Evolutionary conservation across 2,113 vertebrate genomes (phyloP).

Genomic region (Lontra canadensis): DNA sequence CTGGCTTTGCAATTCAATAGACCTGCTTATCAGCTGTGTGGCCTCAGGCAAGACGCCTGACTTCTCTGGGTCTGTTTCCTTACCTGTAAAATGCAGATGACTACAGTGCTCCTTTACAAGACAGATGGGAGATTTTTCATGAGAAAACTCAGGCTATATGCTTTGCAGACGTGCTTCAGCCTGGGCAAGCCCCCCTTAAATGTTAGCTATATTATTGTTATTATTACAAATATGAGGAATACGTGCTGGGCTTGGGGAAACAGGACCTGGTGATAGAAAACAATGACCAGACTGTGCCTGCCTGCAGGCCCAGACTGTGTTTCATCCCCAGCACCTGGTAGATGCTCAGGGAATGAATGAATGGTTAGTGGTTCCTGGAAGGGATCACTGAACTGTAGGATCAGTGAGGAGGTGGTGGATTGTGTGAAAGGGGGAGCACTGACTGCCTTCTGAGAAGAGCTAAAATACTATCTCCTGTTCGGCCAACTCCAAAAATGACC

Average conservation of each 20-base stretch:
- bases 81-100: not conserved
- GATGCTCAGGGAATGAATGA: not conserved
- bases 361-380: not conserved
- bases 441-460: not conserved
- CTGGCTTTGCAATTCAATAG: not conserved
- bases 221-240: not conserved
- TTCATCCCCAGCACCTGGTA: not conserved
- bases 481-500: not conserved
- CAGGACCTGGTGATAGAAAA: not conserved
- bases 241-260: not conserved
- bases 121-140: not conserved
- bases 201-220: not conserved
- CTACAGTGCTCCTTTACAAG: not conserved
- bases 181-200: not conserved
- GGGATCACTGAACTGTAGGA: not conserved
- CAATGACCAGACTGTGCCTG: no score
- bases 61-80: conserved; percentile 10
- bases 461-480: not conserved
- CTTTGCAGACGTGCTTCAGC: not conserved
- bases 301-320: not conserved
- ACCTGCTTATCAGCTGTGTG: not conserved
- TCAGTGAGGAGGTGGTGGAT: not conserved
- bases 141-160: not conserved
- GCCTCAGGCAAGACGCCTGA: not conserved
- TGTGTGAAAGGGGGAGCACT: not conserved